Percentiles rank a stretch among this genome's conserved stretches.
Conservation (phyloP, 2,888 invertebrate species). For the Morpho achilles region DNA sequence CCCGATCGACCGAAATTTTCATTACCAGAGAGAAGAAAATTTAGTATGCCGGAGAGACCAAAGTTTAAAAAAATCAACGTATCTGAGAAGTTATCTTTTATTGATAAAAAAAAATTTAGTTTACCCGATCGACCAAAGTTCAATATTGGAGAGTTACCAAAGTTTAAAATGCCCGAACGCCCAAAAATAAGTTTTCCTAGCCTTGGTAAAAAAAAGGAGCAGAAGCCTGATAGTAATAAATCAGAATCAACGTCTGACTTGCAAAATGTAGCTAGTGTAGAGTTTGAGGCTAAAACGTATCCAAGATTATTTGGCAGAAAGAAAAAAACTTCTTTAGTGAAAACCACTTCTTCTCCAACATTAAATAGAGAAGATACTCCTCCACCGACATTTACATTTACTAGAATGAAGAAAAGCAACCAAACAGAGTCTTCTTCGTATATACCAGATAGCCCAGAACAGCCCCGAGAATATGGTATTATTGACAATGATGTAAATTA, state of each 20-base stretch:
- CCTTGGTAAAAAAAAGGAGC: constrained; percentile 74
- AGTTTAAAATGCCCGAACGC: constrained; percentile 79
- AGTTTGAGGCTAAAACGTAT: constrained; percentile 87
- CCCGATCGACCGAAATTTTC: constrained; percentile 80
- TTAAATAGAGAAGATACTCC: constrained; percentile 79
- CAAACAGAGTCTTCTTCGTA: constrained; percentile 57
- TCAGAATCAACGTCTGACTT: constrained; percentile 57
- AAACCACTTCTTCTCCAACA: constrained; percentile 75
- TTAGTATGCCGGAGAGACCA: constrained; percentile 82
- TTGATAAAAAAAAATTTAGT: constrained; percentile 81
- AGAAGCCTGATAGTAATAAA: constrained; percentile 52
- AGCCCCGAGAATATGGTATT: constrained; percentile 71
- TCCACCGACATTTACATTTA: constrained; percentile 81
- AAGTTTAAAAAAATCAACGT: constrained; percentile 73
- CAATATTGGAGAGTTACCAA: constrained; percentile 75
- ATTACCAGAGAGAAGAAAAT: constrained; percentile 80
- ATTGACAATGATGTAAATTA: constrained; percentile 47
- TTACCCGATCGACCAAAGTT: constrained; percentile 80
- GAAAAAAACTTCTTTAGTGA: constrained; percentile 61
- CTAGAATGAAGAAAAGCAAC: constrained; percentile 80
- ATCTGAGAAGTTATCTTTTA: constrained; percentile 74
- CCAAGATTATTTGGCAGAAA: constrained; percentile 83
- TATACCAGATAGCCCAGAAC: constrained; percentile 60
- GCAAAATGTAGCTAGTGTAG: constrained; percentile 79
- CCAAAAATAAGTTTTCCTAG: constrained; percentile 83